Evolutionary conservation across 2,888 invertebrate genomes (phyloP).

Genomic region (Pterostichus madidus): DNA sequence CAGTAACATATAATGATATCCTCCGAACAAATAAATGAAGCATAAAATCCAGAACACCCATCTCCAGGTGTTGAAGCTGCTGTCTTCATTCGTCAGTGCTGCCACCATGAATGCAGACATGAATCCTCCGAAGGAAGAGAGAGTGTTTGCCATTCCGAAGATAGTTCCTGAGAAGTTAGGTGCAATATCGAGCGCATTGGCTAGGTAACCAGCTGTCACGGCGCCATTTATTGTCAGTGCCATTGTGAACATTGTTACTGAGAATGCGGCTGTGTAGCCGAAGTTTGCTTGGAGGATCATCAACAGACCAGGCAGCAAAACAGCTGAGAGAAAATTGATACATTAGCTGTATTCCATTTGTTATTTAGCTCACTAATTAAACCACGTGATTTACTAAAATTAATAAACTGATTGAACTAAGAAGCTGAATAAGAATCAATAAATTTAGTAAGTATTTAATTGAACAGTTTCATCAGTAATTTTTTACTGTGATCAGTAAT

Average conservation of each 20-base stretch:
- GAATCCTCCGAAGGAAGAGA: slow-evolving; percentile 91
- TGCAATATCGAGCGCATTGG: slow-evolving; percentile 92
- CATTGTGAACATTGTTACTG: slow-evolving; percentile 88
- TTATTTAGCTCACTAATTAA: no score
- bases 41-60: slow-evolving; percentile 90
- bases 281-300: slow-evolving; percentile 87
- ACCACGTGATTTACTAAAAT: no score
- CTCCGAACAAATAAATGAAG: slow-evolving; percentile 84
- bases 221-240: slow-evolving; percentile 92
- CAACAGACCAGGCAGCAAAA: slow-evolving; percentile 83
- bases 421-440: no score
- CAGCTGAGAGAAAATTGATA: slow-evolving; percentile 76
- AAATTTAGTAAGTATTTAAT: no score
- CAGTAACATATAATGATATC: slow-evolving; percentile 81
- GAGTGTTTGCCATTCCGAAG: slow-evolving; percentile 92
- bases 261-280: slow-evolving; percentile 85
- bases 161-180: slow-evolving; percentile 94
- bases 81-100: slow-evolving; percentile 85
- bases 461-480: no score
- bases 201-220: slow-evolving; percentile 91
- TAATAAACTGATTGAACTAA: no score
- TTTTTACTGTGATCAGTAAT: no score
- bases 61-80: slow-evolving; percentile 88
- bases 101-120: slow-evolving; percentile 91
- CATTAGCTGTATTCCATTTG: no score